Base-by-base conservation (phyloP, 2,113 vertebrate species). In the Dasypus novemcinctus region DNA sequence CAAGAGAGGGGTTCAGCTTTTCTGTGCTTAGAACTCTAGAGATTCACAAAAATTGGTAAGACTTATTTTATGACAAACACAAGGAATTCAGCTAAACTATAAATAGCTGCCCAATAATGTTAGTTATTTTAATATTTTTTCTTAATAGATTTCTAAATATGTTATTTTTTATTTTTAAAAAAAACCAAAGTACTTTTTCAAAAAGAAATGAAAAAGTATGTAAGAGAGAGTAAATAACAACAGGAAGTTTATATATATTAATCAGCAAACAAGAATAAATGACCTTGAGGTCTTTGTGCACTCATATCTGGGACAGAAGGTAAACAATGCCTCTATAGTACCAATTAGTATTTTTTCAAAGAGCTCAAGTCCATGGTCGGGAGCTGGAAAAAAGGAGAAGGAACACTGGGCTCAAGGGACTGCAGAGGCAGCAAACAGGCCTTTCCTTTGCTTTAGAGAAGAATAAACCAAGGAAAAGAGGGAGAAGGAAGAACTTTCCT, bases 1-100 rank as follows among this genome's bases (percentile, higher is more conserved):
- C 3, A 59, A 49, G 54, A 91, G 49, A 43, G 6, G 3, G 1
- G 11, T 41, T 78, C 31, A 13, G n/a, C 57, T 54, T 76, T 52
- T 27, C n/a, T 23, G 11, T 68, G 54, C 23, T 64, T 69, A n/a
- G n/a, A 46, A 7, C 66, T 90, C n/a, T 54, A 81, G 43, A 81
- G 41, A 84, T 17, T 81, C 38, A 72, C 54, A 49, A 61, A 95
- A 79, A 83, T 52, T 90, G 27, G 10, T 64, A 33, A 36, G 82
- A 66, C 11, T 43, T 79, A 66, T 82, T 93, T 90, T 71, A 90
- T 64, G 33, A 63, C 13, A 91, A 91, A 78, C 54, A 78, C 59
- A 91, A 85, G 29, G n/a, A 66, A 94, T 80, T 86, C 29, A n/a
- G 46, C 23, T 96, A 54, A 96, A 36, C 46, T 79, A 46, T 57